A percentile compares a stretch with the other conserved stretches of the same genome.
Conservation (phyloP, 2,888 invertebrate genomes). For the Charanyca ferruginea region DNA sequence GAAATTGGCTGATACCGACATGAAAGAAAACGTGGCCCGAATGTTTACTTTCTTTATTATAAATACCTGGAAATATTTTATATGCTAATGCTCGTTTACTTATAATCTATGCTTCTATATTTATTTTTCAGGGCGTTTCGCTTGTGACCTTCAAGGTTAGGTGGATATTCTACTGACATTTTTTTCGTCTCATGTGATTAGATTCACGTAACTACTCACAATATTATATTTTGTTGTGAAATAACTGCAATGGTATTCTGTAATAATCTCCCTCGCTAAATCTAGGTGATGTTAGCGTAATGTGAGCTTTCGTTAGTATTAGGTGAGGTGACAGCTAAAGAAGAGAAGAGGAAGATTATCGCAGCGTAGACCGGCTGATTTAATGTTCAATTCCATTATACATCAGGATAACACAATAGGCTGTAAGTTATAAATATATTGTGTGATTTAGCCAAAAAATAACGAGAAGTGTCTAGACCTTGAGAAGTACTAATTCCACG, state of each 20-base stretch:
- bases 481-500: no score
- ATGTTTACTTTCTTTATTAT: slow-evolving; percentile 32
- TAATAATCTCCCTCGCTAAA: no score
- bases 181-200: not conserved
- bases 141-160: slow-evolving; percentile 10
- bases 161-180: not conserved
- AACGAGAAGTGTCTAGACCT: no score
- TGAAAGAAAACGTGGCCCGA: slow-evolving; percentile 18
- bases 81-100: slow-evolving; percentile 27
- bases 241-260: not conserved
- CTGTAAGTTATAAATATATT: no score
- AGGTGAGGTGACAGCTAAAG: no score
- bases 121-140: not conserved
- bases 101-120: slow-evolving; percentile 12
- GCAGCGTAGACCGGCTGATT: no score
- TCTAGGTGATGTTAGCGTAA: no score
- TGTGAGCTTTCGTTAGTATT: no score
- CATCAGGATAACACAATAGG: no score
- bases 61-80: slow-evolving; percentile 39
- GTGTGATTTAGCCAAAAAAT: no score
- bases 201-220: not conserved
- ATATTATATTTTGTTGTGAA: not conserved
- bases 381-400: no score
- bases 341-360: no score
- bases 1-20: slow-evolving; percentile 36